These are phyloP conservation scores for Paralichthys olivaceus DNA, from an alignment of 2,113 vertebrate species.

Conservation along the genomic window DNA sequence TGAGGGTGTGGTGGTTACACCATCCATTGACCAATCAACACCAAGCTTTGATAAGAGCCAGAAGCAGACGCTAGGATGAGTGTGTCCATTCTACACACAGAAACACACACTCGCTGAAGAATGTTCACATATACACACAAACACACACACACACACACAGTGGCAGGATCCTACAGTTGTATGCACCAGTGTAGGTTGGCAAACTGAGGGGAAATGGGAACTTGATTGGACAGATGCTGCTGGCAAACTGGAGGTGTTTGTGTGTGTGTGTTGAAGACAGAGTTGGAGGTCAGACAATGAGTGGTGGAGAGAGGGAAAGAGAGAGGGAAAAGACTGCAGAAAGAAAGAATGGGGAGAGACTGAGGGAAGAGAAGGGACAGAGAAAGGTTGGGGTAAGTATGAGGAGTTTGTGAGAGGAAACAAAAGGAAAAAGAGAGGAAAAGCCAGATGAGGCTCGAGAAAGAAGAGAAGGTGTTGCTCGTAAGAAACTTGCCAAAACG, in stretches of 20 bases:
- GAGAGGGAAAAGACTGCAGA: slow-evolving; percentile 8
- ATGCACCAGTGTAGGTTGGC: slow-evolving; percentile 60
- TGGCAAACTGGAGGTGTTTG: slow-evolving; percentile 57
- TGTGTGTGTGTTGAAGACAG: slow-evolving; percentile 30
- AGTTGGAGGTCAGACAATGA: slow-evolving; percentile 29
- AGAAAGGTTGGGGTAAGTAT: slow-evolving; percentile 15
- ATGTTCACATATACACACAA: slow-evolving; percentile 24
- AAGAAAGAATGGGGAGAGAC: not conserved
- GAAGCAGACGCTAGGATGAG: slow-evolving; percentile 39
- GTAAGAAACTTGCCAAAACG: slow-evolving; percentile 53
- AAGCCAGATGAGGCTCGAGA: slow-evolving; percentile 42
- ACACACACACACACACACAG: slow-evolving; percentile 16
- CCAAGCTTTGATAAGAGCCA: slow-evolving; percentile 74
- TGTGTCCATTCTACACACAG: slow-evolving; percentile 29
- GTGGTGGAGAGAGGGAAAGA: not conserved
- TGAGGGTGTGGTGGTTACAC: slow-evolving; percentile 64
- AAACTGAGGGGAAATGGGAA: slow-evolving; percentile 63
- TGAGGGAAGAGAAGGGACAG: slow-evolving; percentile 16
- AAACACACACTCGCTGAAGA: not conserved
- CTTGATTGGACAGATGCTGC: slow-evolving; percentile 61
- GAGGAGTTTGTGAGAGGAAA: slow-evolving; percentile 27
- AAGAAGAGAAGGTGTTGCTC: slow-evolving; percentile 69
- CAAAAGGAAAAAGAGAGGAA: slow-evolving; percentile 22
- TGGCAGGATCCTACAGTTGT: slow-evolving; percentile 67
- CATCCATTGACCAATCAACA: slow-evolving; percentile 67